Base-by-base conservation (phyloP, 2,113 vertebrate species). In the Heteronetta atricapilla region DNA sequence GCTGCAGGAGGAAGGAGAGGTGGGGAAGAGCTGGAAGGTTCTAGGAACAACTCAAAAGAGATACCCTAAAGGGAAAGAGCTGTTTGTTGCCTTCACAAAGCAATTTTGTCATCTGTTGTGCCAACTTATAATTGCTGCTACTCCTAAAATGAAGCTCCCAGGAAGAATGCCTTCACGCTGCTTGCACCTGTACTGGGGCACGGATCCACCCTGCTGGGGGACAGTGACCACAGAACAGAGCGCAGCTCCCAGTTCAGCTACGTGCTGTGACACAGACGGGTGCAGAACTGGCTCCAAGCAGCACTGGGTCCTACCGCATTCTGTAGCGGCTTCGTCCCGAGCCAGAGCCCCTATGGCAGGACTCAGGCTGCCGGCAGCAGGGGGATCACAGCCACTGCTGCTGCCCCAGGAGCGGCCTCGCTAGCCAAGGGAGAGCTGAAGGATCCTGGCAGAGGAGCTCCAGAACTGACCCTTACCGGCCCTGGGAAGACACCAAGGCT, bases 111-210 rank as follows among this genome's bases (percentile, higher is more conserved):
- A 29, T 38, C 60, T 75, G 17, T 48, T 81, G 20, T 73, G n/a
- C 50, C 44, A 53, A 53, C 53, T 46, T 82, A 40, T 72, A 75
- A 46, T 8, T 74, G 34, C n/a, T 69, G 33, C 11, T 62, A 38
- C 6, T n/a, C 60, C 38, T 70, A 14, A 88, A 80, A n/a, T 42
- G 33, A 86, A 56, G 36, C 46, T 82, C 34, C 72, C 33, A 11
- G 28, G 53, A 68, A 53, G 44, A 68, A 48, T 76, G 53, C 28
- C 73, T 38, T 59, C 79, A 72, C 13, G 44, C 23, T 70, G 40
- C 33, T 44, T 25, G 33, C 8, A 14, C 6, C 3, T 60, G n/a
- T 2, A 0, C 0, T 10, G 13, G 33, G 20, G 2, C 50, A 55
- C 85, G 84, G 60, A 38, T 42, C 66, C 3, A 4, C 31, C 5